Base-by-base conservation (phyloP, 64 coral and sea anemone genomes). In the Acropora tenuis region DNA sequence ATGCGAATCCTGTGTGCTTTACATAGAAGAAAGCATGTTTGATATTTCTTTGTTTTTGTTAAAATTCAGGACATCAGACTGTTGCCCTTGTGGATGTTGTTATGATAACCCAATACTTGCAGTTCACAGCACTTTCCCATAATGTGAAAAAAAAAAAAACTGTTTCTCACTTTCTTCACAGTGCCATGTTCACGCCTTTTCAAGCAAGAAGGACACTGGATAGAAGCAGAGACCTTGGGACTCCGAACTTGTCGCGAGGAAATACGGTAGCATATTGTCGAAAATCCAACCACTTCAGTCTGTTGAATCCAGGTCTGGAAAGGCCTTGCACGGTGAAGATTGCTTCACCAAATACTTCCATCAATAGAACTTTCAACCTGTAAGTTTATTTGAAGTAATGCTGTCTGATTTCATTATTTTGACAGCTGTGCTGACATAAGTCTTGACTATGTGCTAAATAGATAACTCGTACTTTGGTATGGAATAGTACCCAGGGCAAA, bases 281-380 rank as follows among this genome's bases (percentile, higher is more conserved):
- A n/a, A 85, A 85, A 71, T 68, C 82, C 48, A 69, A 85, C 3
- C 43, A 85, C 65, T 85, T 85, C 46, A 85, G 82, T 43, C 82
- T 85, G 0, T 71, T 85, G 65, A 85, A 85, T n/a, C 82, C 82
- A 20, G 82, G 63, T 48, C 46, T 85, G 0, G 58, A 85, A 65
- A 85, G 65, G 19, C 82, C 82, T 3, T 71, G 61, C 18, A 85
- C 82, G 0, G 82, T 85, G 0, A 85, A 85, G 65, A 85, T 85
- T 48, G 82, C 82, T 71, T 85, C 82, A 71, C 82, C 82, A 48
- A 58, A 85, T 72, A 65, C 72, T 16, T 49, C 82, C 18, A 18
- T 85, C 45, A 85, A 85, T 10, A 71, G 82, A 49, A 85, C 61
- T 2, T 85, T 85, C 44, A 85, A 59, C 30, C 43, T 72, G 82